phyloP scores from a whole-genome alignment of 2,113 vertebrate species.

The Octodon degus region DNA sequence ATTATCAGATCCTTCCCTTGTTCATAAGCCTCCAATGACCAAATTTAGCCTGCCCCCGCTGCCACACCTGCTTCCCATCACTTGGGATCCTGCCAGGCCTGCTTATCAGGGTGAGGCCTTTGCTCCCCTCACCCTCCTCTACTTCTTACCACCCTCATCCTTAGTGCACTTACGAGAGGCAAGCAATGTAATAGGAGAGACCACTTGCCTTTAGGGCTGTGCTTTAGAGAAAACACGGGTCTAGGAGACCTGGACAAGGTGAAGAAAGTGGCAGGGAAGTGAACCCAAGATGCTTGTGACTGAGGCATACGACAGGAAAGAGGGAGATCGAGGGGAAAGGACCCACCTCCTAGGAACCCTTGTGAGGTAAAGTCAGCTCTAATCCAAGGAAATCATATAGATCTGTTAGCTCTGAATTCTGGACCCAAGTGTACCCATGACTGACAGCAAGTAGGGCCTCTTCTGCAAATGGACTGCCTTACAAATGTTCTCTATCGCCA shows the following conservation, averaged over 20 bases:
- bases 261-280: neutral
- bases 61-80: neutral
- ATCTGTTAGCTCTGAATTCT: neutral
- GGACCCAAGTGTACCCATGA: too few relatives aligned
- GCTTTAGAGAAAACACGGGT: neutral
- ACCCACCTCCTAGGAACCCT: neutral
- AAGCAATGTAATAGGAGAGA: neutral
- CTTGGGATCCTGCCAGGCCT: neutral
- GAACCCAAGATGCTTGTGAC: neutral
- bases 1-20: neutral
- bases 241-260: neutral
- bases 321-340: neutral
- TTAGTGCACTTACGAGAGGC: neutral
- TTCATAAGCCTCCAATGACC: neutral
- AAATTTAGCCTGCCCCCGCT: neutral
- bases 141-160: neutral
- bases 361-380: neutral
- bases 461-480: neutral
- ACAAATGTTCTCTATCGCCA: neutral
- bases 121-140: neutral
- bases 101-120: neutral
- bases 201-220: neutral
- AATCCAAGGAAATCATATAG: neutral
- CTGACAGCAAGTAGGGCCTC: neutral
- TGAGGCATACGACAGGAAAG: neutral